phyloP scores from a whole-genome alignment of 1,140 invertebrate species.

The Pseudomyrmex cubaensis region DNA sequence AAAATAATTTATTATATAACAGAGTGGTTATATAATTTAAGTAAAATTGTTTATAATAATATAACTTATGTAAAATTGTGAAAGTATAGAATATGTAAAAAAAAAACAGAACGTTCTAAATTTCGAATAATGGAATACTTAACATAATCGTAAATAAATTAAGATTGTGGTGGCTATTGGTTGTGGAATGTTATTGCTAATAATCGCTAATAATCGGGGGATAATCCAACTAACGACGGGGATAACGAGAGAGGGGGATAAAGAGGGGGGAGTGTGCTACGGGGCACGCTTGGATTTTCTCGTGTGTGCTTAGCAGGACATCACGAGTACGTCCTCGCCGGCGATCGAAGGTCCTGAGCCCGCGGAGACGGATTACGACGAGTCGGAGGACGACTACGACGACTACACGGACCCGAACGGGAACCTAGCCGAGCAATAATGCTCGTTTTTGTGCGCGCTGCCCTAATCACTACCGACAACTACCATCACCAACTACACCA shows the following conservation, averaged over 20 bases:
- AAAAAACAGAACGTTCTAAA: too few relatives aligned
- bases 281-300: slow-evolving; percentile 72
- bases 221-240: not conserved
- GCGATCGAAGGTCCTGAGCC: slow-evolving; percentile 83
- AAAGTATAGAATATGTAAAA: too few relatives aligned
- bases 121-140: too few relatives aligned
- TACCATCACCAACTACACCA: slow-evolving; percentile 59
- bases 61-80: too few relatives aligned
- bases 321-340: slow-evolving; percentile 79
- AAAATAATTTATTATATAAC: too few relatives aligned
- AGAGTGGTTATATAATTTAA: too few relatives aligned
- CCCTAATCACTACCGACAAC: slow-evolving; percentile 77
- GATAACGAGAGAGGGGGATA: not conserved
- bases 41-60: too few relatives aligned
- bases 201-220: slow-evolving; percentile 19
- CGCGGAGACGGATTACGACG: slow-evolving; percentile 84
- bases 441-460: slow-evolving; percentile 77
- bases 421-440: slow-evolving; percentile 84
- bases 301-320: slow-evolving; percentile 79
- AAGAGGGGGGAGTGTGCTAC: not conserved
- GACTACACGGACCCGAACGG: slow-evolving; percentile 82
- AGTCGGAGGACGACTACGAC: slow-evolving; percentile 82
- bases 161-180: not conserved
- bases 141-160: too few relatives aligned
- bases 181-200: not conserved